Conservation (phyloP, 2,797 vertebrate species). For the Sebastes vulpes region DNA sequence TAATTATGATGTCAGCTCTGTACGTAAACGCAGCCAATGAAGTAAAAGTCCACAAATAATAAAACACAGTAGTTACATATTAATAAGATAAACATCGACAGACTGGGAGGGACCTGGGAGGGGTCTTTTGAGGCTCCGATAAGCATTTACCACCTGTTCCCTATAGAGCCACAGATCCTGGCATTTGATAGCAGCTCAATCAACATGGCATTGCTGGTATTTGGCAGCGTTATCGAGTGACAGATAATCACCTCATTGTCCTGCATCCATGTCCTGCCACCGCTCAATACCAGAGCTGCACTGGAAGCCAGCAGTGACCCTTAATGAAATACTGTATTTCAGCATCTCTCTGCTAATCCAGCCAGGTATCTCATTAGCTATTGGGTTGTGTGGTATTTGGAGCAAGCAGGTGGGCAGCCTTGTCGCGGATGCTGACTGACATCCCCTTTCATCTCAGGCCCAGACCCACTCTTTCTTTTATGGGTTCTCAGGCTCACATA, state of each 20-base stretch:
- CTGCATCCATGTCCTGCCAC: slow-evolving; percentile 43
- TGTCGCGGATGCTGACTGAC: slow-evolving; percentile 73
- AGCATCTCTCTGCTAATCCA: slow-evolving; percentile 62
- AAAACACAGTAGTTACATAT: slow-evolving; percentile 3
- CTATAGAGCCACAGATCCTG: slow-evolving; percentile 50
- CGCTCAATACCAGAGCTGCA: slow-evolving; percentile 19
- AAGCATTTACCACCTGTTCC: slow-evolving; percentile 66
- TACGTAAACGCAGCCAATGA: background rate
- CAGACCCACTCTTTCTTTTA: slow-evolving; percentile 52
- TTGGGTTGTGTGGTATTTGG: slow-evolving; percentile 55
- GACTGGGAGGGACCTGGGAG: background rate
- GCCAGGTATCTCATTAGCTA: slow-evolving; percentile 72
- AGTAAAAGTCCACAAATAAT: background rate
- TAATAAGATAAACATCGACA: slow-evolving; percentile 33
- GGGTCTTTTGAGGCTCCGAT: slow-evolving; percentile 24
- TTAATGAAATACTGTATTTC: slow-evolving; percentile 71
- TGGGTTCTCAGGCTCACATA: slow-evolving; percentile 35
- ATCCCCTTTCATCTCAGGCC: slow-evolving; percentile 79
- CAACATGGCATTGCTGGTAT: slow-evolving; percentile 64
- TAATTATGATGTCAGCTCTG: background rate
- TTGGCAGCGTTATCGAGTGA: slow-evolving; percentile 62
- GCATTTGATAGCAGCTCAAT: slow-evolving; percentile 72
- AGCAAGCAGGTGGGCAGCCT: slow-evolving; percentile 80
- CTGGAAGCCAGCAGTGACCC: slow-evolving; percentile 27
- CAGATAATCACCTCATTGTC: slow-evolving; percentile 80